These are phyloP conservation scores for Trachelus tabidus DNA, from an alignment of 2,888 invertebrate genomes.

Conservation along the genomic window DNA sequence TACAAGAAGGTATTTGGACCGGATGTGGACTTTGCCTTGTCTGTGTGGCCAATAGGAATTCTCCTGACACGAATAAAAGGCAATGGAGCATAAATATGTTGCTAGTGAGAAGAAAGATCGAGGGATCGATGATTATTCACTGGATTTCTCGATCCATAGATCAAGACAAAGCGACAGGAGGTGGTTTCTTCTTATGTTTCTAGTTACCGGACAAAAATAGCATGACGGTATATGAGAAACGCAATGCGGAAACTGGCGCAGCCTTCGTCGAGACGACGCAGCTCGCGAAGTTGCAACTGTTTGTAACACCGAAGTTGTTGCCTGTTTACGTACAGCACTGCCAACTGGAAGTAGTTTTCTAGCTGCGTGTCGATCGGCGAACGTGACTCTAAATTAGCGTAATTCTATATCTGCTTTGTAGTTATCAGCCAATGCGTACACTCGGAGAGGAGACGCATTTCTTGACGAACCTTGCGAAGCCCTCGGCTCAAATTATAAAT, in stretches of 20 bases:
- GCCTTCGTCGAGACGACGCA: not conserved
- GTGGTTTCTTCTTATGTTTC: not conserved
- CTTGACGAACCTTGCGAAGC: not conserved
- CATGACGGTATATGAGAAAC: not conserved
- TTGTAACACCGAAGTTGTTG: not conserved
- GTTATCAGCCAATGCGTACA: not conserved
- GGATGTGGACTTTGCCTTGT: not conserved
- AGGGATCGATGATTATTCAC: not conserved
- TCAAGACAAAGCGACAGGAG: constrained; percentile 25
- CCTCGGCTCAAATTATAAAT: not conserved
- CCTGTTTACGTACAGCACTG: constrained; percentile 17
- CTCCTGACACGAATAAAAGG: not conserved
- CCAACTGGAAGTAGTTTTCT: constrained; percentile 12
- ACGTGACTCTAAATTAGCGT: constrained; percentile 12
- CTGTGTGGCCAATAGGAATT: not conserved
- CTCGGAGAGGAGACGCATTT: not conserved
- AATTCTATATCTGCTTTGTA: not conserved
- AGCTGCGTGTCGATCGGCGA: constrained; percentile 12
- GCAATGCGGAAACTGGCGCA: constrained; percentile 4
- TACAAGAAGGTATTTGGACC: not conserved
- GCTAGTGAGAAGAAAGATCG: not conserved
- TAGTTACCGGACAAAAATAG: not conserved
- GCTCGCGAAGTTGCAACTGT: not conserved
- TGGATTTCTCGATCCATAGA: constrained; percentile 10
- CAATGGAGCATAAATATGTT: not conserved